Base-by-base conservation (phyloP, 2,888 invertebrate genomes). In the Rhopalosiphum nymphaeae region DNA sequence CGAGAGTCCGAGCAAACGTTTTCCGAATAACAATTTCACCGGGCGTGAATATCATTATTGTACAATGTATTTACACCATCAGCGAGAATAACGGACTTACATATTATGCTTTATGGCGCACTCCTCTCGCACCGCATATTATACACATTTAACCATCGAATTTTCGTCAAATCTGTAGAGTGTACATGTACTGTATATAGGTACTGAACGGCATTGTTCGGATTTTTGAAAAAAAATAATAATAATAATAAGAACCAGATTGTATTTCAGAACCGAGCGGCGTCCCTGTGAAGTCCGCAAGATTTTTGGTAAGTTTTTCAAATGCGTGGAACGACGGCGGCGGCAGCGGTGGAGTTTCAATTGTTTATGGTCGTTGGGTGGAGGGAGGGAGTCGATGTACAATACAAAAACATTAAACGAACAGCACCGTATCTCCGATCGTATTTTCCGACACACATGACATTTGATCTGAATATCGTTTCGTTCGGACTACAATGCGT, bases 391-490 rank as follows among this genome's bases (percentile, higher is more conserved):
- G 21, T 36, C n/a, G 16, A 46, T 46, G 90, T n/a, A 46, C 44
- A 90, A 67, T 61, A 90, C 89, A 46, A 90, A 90, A 61, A 61
- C 29, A 67, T 67, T 90, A 90, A 90, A 90, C 61, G 90, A 61
- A 90, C 90, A 57, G n/a, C 21, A 46, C 61, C 61, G 46, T 61
- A 90, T 90, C 89, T 89, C 90, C 61, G 90, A 90, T 90, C 61
- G 61, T 90, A 46, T 90, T 90, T 90, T 61, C n/a, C 36, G 90
- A 25, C 29, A 36, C 36, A 21, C 67, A 67, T 25, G 90, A 67
- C 90, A 90, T 90, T 90, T 90, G 90, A 90, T 90, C 90, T 67
- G 61, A 90, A 78, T 78, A 78, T 78, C 78, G 78, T 90, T 90
- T 67, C 61, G 46, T 61, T 61, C 61, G 44, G 61, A 90, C 90